Base-by-base conservation (phyloP, 1,140 invertebrate species). In the Drosophila serrata region DNA sequence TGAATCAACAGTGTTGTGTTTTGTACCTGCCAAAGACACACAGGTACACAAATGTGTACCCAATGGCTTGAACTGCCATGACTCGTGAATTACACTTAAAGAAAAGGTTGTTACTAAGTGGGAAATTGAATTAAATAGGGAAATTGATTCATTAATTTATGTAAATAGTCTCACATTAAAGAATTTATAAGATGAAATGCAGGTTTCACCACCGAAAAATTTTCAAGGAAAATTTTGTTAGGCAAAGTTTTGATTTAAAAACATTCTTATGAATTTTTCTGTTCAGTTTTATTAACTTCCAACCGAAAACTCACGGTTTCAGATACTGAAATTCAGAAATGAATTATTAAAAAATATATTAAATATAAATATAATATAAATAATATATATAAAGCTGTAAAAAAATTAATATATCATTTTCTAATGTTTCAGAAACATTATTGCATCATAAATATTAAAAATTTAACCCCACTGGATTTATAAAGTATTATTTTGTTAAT, bases 1-100 rank as follows among this genome's bases (percentile, higher is more conserved):
- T 55, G 63, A 67, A 70, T 68, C 67, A 70, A 70, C 46, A 70
- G 43, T 15, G 48, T 29, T 51, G 39, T 56, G 37, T 40, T 40
- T 43, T 70, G 55, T 59, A 55, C 29, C 39, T 60, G 35, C 24
- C 51, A 57, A 33, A 58, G 39, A 57, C 33, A 69, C 46, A 70
- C 49, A 72, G 31, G 40, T 29, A 46, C 67, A 73, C 22, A 72
- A 37, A 37, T 63, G 11, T 62, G 46, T 74, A 53, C 31, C 48
- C 31, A 57, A 45, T 48, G n/a, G 39, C 53, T 35, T 60, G 35
- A 63, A 64, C 56, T 31, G 39, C 37, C 56, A 27, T 64, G 56
- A 33, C 37, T 60, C 15, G 55, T 1, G 17, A 24, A 7, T 11
- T 42, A 24, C 56, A 63, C 27, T 1, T 5, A 1, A 17, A 63